Evolutionary conservation across 2,888 invertebrate genomes (phyloP).

Genomic region (Gastrophysa polygoni): DNA sequence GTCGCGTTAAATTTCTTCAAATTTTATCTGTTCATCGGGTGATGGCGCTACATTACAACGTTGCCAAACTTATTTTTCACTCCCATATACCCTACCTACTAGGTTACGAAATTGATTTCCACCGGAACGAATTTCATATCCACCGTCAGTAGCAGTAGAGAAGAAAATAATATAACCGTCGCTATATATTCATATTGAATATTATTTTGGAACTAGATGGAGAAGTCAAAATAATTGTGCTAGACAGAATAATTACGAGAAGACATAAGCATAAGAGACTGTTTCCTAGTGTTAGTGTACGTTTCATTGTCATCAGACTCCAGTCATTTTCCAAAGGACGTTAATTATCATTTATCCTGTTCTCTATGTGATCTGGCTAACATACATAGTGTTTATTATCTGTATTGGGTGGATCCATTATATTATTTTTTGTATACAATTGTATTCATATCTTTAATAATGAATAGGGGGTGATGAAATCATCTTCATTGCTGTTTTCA

Average conservation of each 20-base stretch:
- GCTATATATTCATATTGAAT: not conserved
- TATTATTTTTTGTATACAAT: too few species aligned
- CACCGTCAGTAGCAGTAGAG: not conserved
- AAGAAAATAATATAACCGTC: not conserved
- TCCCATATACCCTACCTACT: not conserved
- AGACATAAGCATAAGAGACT: not conserved
- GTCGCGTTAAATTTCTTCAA: not conserved
- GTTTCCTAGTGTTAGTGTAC: too few species aligned
- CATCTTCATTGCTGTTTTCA: too few species aligned
- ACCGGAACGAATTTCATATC: not conserved
- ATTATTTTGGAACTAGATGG: not conserved
- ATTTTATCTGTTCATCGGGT: not conserved
- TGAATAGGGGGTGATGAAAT: too few species aligned
- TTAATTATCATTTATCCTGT: too few species aligned
- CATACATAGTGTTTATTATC: too few species aligned
- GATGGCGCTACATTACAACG: not conserved
- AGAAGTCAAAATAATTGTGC: not conserved
- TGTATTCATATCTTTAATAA: too few species aligned
- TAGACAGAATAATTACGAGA: not conserved
- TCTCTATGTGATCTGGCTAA: too few species aligned
- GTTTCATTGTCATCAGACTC: too few species aligned
- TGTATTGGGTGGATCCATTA: too few species aligned
- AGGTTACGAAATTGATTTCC: not conserved
- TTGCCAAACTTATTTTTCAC: not conserved
- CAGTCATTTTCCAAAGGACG: too few species aligned